phyloP scores from a whole-genome alignment of 2,888 invertebrate species.

The Brenthis ino region DNA sequence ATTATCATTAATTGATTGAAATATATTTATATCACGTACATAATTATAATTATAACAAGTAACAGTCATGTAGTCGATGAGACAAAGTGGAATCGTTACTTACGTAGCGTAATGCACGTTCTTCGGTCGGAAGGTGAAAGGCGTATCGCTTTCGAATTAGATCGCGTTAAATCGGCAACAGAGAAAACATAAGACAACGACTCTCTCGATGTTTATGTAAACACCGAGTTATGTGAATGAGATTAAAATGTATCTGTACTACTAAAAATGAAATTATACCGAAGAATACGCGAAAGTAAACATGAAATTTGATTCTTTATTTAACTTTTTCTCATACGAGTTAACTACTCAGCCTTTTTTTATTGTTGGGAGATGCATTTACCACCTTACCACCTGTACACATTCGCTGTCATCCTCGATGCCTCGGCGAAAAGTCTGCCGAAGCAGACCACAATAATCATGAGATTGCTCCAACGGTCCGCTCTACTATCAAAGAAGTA shows the following conservation, averaged over 20 bases:
- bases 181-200: constrained; percentile 62
- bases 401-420: too few species aligned
- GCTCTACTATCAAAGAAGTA: too few species aligned
- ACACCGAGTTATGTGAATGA: constrained; percentile 27
- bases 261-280: neutral
- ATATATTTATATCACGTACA: neutral
- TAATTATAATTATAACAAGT: constrained; percentile 5
- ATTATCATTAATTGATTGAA: neutral
- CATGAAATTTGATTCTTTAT: neutral
- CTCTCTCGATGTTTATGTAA: constrained; percentile 45
- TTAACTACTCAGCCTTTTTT: too few species aligned
- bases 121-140: constrained; percentile 75
- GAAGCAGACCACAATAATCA: too few species aligned
- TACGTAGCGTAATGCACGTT: constrained; percentile 50
- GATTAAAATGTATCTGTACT: constrained; percentile 15
- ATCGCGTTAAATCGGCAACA: constrained; percentile 71
- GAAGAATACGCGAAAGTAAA: neutral
- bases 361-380: too few species aligned
- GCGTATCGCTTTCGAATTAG: constrained; percentile 80
- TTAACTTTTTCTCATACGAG: neutral
- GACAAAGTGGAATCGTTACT: constrained; percentile 29
- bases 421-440: too few species aligned
- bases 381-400: too few species aligned
- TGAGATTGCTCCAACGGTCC: too few species aligned
- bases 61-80: constrained; percentile 8